Evolutionary conservation across 2,888 invertebrate genomes (phyloP).

Genomic region (Diloba caeruleocephala): DNA sequence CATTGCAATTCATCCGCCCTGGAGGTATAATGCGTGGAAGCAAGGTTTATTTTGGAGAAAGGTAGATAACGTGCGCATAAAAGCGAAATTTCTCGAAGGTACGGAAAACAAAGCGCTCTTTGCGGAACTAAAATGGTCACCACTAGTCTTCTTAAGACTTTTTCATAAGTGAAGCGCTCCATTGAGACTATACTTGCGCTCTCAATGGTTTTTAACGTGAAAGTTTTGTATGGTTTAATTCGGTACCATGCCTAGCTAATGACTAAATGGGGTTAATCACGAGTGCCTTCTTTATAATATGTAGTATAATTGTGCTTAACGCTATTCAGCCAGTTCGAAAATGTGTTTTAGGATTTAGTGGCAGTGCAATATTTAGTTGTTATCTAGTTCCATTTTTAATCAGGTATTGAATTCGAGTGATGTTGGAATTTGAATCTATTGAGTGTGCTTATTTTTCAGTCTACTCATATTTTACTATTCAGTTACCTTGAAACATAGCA

Average conservation of each 20-base stretch:
- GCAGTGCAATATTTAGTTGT: too few relatives aligned
- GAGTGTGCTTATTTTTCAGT: too few relatives aligned
- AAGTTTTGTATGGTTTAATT: constrained; percentile 26
- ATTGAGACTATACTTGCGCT: constrained; percentile 20
- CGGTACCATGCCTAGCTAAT: constrained; percentile 10
- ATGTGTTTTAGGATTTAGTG: not conserved
- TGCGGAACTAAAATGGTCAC: not conserved
- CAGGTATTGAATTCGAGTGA: too few relatives aligned
- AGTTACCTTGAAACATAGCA: too few relatives aligned
- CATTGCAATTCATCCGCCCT: too few relatives aligned
- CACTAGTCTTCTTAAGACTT: constrained; percentile 13
- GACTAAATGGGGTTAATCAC: constrained; percentile 17
- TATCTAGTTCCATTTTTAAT: too few relatives aligned
- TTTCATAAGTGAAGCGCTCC: constrained; percentile 21
- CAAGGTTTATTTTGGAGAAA: too few relatives aligned
- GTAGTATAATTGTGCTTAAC: not conserved
- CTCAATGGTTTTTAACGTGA: constrained; percentile 37
- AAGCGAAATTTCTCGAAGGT: not conserved
- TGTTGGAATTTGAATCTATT: too few relatives aligned
- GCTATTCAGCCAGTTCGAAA: not conserved
- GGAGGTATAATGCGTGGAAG: too few relatives aligned
- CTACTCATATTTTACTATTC: too few relatives aligned
- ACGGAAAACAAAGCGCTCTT: not conserved
- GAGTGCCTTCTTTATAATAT: not conserved
- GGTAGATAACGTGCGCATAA: not conserved